Evolutionary conservation across 2,888 invertebrate genomes (phyloP), one percentile per base, ranked within the genome.

Genomic region (Dugesia japonica): DNA sequence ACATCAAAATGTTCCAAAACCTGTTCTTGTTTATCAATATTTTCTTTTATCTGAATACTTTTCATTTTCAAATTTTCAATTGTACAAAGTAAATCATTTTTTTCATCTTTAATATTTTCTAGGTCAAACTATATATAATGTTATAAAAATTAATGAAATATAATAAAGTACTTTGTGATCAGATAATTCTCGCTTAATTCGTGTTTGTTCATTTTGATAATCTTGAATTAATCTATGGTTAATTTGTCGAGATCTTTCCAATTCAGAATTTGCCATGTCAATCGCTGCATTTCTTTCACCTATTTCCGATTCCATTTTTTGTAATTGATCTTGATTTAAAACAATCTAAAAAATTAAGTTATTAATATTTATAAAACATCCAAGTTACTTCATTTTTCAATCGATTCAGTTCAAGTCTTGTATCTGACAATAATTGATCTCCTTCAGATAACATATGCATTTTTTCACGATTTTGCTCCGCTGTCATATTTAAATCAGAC

Each of bases 391-490:
- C 56, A 56, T 56, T 56, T 56, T 56, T 56, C 56, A 56, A 23
- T 13, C 56, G 56, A 56, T 56, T 56, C 4, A 56, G 56, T 56
- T 56, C 56, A 20, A 56, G 23, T n/a, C 56, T 56, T 56, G 56
- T 56, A 23, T 56, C 56, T 1, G 56, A n/a, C n/a, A 56, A 23
- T 56, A 56, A 56, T n/a, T 56, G 56, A 56, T 56, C 56, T n/a
- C 56, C 56, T 23, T 56, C 56, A 4, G 56, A 56, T 56, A 56
- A 7, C 56, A 56, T 56, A 13, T 56, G 56, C 1, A 56, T n/a
- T 56, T 56, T 56, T 56, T 56, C 56, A 56, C 56, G 56, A 56
- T 56, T 56, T n/a, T 56, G 56, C 17, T 56, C 56, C n/a, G 56
- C 7, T 56, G 56, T n/a, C 56, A 56, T 56, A 23, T 56, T 56